A percentile compares a stretch with the other conserved stretches of the same genome.
phyloP scores from a whole-genome alignment of 1,140 invertebrate genomes.

The Penaeus chinensis region DNA sequence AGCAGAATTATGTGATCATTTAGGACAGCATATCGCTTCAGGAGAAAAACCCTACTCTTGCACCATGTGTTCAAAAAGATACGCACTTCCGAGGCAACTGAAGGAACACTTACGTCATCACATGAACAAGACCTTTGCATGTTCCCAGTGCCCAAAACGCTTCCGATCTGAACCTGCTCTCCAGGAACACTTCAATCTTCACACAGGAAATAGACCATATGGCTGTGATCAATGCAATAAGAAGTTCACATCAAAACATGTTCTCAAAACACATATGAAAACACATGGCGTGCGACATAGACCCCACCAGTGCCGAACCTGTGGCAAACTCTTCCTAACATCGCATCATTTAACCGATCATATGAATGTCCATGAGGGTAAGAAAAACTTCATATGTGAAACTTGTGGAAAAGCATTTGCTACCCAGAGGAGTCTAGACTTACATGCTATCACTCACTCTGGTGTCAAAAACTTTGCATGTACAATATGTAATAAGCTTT shows the following conservation, averaged over 20 bases:
- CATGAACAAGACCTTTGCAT: conserved; percentile 60
- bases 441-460: conserved; percentile 62
- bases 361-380: conserved; percentile 62
- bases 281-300: conserved; percentile 78
- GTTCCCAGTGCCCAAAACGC: conserved; percentile 69
- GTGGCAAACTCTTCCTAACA: conserved; percentile 80
- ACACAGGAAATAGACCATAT: conserved; percentile 78
- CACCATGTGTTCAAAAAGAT: conserved; percentile 76
- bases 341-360: conserved; percentile 74
- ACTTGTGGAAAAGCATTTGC: conserved; percentile 63
- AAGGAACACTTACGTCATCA: conserved; percentile 70
- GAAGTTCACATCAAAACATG: conserved; percentile 82
- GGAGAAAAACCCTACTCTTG: conserved; percentile 76
- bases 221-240: conserved; percentile 77
- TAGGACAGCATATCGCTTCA: conserved; percentile 76
- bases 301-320: conserved; percentile 77
- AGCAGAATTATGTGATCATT: conserved; percentile 75
- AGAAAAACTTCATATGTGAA: conserved; percentile 68
- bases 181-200: conserved; percentile 75
- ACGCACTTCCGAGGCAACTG: conserved; percentile 76
- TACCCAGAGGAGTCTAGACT: conserved; percentile 60
- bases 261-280: conserved; percentile 80
- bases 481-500: conserved; percentile 73
- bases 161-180: conserved; percentile 75
- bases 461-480: conserved; percentile 79